These are phyloP conservation scores for Halichoerus grypus DNA, from an alignment of 2,113 vertebrate species.

Conservation along the genomic window DNA sequence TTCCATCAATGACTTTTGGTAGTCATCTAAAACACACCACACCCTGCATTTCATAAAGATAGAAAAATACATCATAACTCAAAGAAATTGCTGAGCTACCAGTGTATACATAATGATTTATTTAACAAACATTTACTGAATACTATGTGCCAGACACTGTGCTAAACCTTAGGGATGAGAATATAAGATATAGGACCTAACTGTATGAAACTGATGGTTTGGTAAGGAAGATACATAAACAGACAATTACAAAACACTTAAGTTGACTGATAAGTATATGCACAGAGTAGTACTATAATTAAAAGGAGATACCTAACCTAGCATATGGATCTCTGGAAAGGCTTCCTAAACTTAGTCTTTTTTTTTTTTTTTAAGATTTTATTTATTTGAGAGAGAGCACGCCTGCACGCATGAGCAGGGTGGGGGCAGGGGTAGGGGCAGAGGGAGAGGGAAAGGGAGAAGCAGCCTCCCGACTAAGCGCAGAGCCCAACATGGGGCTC, in stretches of 20 bases:
- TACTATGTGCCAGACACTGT: neutral
- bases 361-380: neutral
- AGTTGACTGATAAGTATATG: neutral
- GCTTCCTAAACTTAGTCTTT: neutral
- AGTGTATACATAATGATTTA: neutral
- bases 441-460: neutral
- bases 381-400: neutral
- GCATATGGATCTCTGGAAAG: neutral
- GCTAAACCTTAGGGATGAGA: neutral
- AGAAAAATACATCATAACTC: neutral
- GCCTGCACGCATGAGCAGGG: too few species aligned
- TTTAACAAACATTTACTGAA: neutral
- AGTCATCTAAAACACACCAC: neutral
- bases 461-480: neutral
- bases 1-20: neutral
- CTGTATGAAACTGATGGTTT: neutral
- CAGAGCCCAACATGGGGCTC: neutral
- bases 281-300: neutral
- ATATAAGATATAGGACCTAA: neutral
- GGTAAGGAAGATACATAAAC: neutral
- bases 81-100: slow-evolving; percentile 34
- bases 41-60: neutral
- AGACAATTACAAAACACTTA: neutral
- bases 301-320: neutral
- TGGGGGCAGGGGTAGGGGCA: too few species aligned